These are phyloP conservation scores for Phyto melanocephala DNA, from an alignment of 2,888 invertebrate genomes.

Conservation along the genomic window DNA sequence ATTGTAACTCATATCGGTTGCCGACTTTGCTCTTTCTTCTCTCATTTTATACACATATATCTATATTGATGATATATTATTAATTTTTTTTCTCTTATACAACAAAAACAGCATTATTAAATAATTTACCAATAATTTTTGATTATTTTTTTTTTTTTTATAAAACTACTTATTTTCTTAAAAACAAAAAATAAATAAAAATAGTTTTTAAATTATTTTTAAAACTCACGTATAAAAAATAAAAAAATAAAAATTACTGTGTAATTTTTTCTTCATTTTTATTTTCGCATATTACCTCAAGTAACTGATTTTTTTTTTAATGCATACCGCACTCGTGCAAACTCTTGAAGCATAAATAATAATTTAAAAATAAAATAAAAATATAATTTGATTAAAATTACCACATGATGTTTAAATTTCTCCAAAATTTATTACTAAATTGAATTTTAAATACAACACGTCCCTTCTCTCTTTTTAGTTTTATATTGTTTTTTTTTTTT, in stretches of 20 bases:
- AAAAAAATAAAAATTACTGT: slow-evolving; percentile 55
- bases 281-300: slow-evolving; percentile 54
- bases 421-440: slow-evolving; percentile 10
- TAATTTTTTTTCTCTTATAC: no score
- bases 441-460: slow-evolving; percentile 15
- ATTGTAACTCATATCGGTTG: no score
- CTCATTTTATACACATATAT: not conserved
- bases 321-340: not conserved
- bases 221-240: slow-evolving; percentile 21
- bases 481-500: not conserved
- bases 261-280: slow-evolving; percentile 60
- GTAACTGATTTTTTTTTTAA: slow-evolving; percentile 46
- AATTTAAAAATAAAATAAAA: not conserved
- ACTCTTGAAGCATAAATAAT: slow-evolving; percentile 19
- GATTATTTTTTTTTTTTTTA: not conserved
- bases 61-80: no score
- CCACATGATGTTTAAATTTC: not conserved
- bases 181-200: slow-evolving; percentile 17
- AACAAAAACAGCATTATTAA: not conserved
- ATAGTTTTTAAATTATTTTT: slow-evolving; percentile 40
- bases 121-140: no score
- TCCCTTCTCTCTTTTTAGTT: slow-evolving; percentile 11
- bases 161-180: no score
- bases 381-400: not conserved
- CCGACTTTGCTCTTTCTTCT: not conserved